These are phyloP conservation scores for Ptychoptera contaminata DNA, from an alignment of 2,888 invertebrate species.

Conservation along the genomic window DNA sequence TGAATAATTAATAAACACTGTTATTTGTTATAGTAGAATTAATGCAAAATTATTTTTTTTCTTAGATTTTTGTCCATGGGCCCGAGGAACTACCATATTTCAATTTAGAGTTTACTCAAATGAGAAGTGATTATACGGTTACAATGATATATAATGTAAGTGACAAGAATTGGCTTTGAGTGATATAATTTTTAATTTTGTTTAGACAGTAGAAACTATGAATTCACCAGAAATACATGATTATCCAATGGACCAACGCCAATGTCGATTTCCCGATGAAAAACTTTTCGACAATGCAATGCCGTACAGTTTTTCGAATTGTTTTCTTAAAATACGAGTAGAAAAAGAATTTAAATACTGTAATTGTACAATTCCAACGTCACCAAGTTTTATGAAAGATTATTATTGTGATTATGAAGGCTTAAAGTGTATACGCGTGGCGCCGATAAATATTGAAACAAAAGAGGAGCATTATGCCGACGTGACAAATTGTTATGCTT, in stretches of 20 bases:
- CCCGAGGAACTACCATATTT: conserved; percentile 23
- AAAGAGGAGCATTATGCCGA: conserved; percentile 5
- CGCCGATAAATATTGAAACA: conserved; percentile 4
- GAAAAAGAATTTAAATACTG: conserved; percentile 17
- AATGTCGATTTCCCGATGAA: conserved; percentile 21
- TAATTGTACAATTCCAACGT: conserved; percentile 20
- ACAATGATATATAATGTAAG: neutral
- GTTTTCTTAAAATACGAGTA: conserved; percentile 18
- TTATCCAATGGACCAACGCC: conserved; percentile 14
- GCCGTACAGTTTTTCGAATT: conserved; percentile 18
- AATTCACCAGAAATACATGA: conserved; percentile 16
- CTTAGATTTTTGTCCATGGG: conserved; percentile 20
- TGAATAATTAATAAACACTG: neutral
- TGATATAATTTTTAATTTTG: conserved; percentile 4
- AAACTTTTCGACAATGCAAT: neutral
- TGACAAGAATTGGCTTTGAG: neutral
- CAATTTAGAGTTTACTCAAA: conserved; percentile 13
- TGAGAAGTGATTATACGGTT: neutral
- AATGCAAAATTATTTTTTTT: too few relatives aligned
- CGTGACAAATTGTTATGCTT: conserved; percentile 7
- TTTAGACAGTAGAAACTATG: conserved; percentile 18
- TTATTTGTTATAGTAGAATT: too few relatives aligned
- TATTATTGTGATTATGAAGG: conserved; percentile 1
- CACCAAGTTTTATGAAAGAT: conserved; percentile 8
- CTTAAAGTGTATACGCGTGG: conserved; percentile 3